Conservation (phyloP, 2,888 invertebrate genomes). For the Rhagonycha lutea region DNA sequence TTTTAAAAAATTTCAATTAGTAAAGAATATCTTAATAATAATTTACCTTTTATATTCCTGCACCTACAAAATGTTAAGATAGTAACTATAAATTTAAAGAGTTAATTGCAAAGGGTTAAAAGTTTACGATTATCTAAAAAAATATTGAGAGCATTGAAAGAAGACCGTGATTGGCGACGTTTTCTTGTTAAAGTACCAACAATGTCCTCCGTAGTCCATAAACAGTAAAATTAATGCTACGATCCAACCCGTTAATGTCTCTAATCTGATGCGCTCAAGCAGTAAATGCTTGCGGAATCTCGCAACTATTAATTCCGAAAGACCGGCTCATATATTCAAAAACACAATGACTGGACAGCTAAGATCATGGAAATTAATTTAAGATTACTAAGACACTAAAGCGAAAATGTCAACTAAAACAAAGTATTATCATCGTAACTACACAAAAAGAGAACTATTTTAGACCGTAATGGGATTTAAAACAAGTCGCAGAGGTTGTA, state of each 20-base stretch:
- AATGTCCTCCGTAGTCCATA: constrained; percentile 45
- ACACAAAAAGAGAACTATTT: background rate
- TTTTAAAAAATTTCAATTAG: background rate
- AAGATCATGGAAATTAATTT: constrained; percentile 38
- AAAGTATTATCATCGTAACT: background rate
- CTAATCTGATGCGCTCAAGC: constrained; percentile 55
- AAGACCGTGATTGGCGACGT: constrained; percentile 15
- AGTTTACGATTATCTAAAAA: background rate
- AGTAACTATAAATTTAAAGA: background rate
- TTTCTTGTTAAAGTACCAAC: constrained; percentile 32
- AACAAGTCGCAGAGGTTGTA: constrained; percentile 31
- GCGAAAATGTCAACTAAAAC: constrained; percentile 3
- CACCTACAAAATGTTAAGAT: background rate
- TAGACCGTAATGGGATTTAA: constrained; percentile 10
- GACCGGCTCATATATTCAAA: constrained; percentile 51
- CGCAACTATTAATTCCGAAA: constrained; percentile 53
- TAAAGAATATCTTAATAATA: background rate
- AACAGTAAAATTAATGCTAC: constrained; percentile 55
- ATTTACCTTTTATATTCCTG: background rate
- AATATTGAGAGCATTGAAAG: constrained; percentile 15
- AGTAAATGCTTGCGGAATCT: constrained; percentile 55
- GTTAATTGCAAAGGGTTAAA: background rate
- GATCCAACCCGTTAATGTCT: constrained; percentile 53
- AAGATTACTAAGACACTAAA: constrained; percentile 21
- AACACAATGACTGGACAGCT: constrained; percentile 46